phyloP scores from a whole-genome alignment of 2,113 vertebrate species.

The Damaliscus lunatus region DNA sequence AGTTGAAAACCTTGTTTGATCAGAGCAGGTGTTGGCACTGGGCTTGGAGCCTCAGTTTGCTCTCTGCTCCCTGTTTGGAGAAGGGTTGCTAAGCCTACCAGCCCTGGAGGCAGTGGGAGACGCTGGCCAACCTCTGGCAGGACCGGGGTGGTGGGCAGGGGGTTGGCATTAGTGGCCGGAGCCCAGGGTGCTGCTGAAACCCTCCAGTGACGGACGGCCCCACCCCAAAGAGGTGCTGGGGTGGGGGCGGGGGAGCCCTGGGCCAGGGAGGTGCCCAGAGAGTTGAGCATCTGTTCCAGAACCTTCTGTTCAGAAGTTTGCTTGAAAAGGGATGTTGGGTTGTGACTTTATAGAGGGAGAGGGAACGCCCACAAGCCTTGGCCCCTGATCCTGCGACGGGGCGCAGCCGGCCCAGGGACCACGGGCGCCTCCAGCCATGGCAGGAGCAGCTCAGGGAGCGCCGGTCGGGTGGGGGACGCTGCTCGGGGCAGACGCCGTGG shows the following conservation, averaged over 20 bases:
- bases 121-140: accelerated
- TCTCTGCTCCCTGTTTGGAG: not conserved
- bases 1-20: not conserved
- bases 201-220: accelerated
- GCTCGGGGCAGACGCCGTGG: accelerated
- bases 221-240: not conserved
- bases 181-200: not conserved
- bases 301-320: not conserved
- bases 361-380: accelerated
- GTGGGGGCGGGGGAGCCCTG: not conserved
- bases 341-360: not conserved
- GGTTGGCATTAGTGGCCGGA: accelerated
- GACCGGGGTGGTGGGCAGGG: too few species aligned
- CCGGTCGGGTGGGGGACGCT: accelerated
- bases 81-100: not conserved
- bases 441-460: not conserved
- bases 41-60: not conserved
- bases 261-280: not conserved
- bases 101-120: not conserved
- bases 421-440: accelerated
- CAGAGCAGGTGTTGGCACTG: not conserved
- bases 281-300: not conserved
- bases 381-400: too few species aligned
- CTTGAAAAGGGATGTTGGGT: not conserved
- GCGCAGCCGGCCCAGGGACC: not conserved